A percentile compares a stretch with the other conserved stretches of the same genome.
These are phyloP conservation scores for Tetramorium bicarinatum DNA, from an alignment of 2,888 invertebrate genomes.

Conservation along the genomic window DNA sequence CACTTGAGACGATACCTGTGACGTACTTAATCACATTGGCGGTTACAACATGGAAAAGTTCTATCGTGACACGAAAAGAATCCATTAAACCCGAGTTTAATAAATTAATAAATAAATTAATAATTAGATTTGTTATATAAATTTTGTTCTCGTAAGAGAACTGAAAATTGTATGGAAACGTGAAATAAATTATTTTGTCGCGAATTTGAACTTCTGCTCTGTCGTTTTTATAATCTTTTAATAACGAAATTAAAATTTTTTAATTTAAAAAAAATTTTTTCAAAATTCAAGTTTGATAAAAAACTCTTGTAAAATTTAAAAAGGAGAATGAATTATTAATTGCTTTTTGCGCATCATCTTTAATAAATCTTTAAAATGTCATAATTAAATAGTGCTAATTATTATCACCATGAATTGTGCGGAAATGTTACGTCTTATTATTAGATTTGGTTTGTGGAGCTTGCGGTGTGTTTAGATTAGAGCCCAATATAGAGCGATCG, in stretches of 20 bases:
- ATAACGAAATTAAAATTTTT: neutral
- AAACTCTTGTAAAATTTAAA: neutral
- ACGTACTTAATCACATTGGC: neutral
- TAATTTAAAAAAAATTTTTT: neutral
- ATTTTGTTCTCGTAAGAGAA: neutral
- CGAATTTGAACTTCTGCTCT: neutral
- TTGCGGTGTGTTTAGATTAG: conserved; percentile 32
- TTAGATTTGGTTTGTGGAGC: conserved; percentile 30
- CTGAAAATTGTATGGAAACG: neutral
- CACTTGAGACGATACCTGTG: neutral
- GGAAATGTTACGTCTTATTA: conserved; percentile 29
- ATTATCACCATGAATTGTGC: neutral
- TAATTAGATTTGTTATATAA: neutral
- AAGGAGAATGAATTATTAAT: neutral
- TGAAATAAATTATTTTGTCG: neutral
- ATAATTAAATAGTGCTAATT: conserved; percentile 6
- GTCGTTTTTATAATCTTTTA: neutral
- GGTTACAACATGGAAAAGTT: neutral
- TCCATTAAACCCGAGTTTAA: neutral
- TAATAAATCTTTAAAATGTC: neutral
- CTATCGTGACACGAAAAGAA: neutral
- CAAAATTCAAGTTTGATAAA: neutral
- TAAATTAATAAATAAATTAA: neutral
- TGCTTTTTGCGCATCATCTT: neutral
- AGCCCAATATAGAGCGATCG: conserved; percentile 12